Evolutionary conservation across 2,888 invertebrate genomes (phyloP).

Genomic region (Polylopha cassiicola): DNA sequence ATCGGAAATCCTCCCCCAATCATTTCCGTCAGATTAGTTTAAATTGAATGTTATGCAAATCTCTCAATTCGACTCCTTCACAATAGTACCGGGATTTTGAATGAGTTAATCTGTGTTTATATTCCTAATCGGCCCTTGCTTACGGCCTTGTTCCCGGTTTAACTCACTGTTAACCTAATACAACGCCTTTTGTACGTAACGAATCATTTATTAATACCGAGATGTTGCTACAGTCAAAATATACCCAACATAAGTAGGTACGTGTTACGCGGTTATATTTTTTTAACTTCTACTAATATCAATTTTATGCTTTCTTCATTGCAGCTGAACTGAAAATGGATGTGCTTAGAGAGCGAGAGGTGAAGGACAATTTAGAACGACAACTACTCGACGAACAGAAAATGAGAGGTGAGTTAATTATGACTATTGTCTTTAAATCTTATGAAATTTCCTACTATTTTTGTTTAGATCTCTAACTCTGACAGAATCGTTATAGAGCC

Average conservation of each 20-base stretch:
- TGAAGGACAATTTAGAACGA: conserved; percentile 94
- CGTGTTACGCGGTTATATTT: conserved; percentile 4
- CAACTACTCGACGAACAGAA: conserved; percentile 96
- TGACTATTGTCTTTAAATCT: too few relatives aligned
- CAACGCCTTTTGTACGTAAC: conserved; percentile 66
- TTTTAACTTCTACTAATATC: neutral
- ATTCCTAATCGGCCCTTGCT: conserved; percentile 73
- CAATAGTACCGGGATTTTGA: conserved; percentile 74
- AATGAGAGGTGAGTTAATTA: conserved; percentile 88
- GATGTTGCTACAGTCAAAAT: too few relatives aligned
- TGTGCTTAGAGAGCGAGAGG: conserved; percentile 93
- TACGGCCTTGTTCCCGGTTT: conserved; percentile 69
- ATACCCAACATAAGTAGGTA: neutral
- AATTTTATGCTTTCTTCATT: conserved; percentile 54
- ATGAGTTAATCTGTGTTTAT: conserved; percentile 77
- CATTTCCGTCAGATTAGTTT: conserved; percentile 70
- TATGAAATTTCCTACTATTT: too few relatives aligned
- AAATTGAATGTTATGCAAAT: conserved; percentile 78
- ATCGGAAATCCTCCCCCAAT: conserved; percentile 63
- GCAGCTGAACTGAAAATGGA: conserved; percentile 98
- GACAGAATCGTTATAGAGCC: too few relatives aligned
- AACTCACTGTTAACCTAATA: conserved; percentile 69
- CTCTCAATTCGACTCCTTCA: conserved; percentile 74
- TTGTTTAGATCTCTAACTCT: too few relatives aligned
- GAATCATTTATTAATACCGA: conserved; percentile 59